Evolutionary conservation across 2,888 invertebrate genomes (phyloP).

Genomic region (Sesamia inferens): DNA sequence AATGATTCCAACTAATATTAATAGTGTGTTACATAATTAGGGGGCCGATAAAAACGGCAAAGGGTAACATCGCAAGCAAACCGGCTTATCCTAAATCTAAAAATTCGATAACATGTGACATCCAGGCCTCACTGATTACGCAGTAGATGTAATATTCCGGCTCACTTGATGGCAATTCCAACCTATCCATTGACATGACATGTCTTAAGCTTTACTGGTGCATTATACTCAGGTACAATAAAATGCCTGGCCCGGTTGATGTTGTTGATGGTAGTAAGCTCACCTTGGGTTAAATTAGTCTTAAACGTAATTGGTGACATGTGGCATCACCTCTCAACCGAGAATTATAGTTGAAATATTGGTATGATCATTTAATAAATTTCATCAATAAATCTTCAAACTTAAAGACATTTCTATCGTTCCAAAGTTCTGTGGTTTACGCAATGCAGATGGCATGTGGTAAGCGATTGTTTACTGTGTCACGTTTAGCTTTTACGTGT

Average conservation of each 20-base stretch:
- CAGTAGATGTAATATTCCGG: not conserved
- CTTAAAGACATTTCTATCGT: slow-evolving; percentile 4
- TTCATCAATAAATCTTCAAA: not conserved
- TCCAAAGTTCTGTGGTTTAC: not conserved
- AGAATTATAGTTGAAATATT: not conserved
- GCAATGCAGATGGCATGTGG: slow-evolving; percentile 40
- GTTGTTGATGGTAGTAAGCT: not conserved
- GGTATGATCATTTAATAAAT: not conserved
- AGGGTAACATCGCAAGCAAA: not conserved
- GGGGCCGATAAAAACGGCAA: not conserved
- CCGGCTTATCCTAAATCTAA: not conserved
- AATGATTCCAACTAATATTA: too few relatives aligned
- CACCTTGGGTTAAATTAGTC: too few relatives aligned
- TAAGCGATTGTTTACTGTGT: slow-evolving; percentile 13
- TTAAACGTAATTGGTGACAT: not conserved
- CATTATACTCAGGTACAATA: not conserved
- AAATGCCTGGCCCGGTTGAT: not conserved
- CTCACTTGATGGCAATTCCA: not conserved
- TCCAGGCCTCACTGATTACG: not conserved
- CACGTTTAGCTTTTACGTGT: slow-evolving; percentile 11
- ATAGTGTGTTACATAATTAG: too few relatives aligned
- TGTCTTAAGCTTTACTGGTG: too few relatives aligned
- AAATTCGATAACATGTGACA: not conserved
- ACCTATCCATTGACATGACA: too few relatives aligned
- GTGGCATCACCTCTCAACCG: not conserved